Evolutionary conservation across 2,113 vertebrate species (phyloP).

Genomic region (Indicator maculatus): DNA sequence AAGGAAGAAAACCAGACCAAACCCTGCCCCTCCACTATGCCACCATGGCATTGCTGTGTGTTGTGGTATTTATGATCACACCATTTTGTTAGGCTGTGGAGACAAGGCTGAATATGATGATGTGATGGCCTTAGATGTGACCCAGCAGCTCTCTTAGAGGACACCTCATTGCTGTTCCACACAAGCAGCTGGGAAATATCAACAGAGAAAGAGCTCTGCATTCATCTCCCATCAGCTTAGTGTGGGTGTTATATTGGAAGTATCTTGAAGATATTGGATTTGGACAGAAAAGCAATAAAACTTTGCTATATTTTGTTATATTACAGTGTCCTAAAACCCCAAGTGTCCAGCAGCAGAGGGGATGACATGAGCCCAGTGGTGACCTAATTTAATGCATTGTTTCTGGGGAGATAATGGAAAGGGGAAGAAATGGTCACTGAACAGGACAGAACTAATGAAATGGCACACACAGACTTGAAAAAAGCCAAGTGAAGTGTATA

Average conservation of each 20-base stretch:
- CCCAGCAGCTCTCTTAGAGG: background rate
- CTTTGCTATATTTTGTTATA: background rate
- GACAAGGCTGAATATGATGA: background rate
- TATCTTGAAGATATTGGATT: background rate
- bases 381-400: background rate
- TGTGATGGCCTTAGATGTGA: background rate
- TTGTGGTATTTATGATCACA: background rate
- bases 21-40: background rate
- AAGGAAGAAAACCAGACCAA: background rate
- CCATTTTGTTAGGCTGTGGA: background rate
- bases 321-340: background rate
- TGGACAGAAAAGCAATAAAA: conserved; percentile 8
- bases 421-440: conserved; percentile 11
- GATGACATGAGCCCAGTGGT: background rate
- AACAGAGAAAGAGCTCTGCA: background rate
- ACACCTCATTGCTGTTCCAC: background rate
- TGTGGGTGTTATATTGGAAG: background rate
- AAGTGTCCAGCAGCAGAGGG: background rate
- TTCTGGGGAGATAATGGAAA: background rate
- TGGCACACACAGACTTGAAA: background rate
- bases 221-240: background rate
- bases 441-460: conserved; percentile 1
- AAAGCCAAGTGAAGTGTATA: background rate
- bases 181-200: background rate
- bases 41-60: background rate